phyloP scores from a whole-genome alignment of 1,140 invertebrate species.

The Mizuhopecten yessoensis region DNA sequence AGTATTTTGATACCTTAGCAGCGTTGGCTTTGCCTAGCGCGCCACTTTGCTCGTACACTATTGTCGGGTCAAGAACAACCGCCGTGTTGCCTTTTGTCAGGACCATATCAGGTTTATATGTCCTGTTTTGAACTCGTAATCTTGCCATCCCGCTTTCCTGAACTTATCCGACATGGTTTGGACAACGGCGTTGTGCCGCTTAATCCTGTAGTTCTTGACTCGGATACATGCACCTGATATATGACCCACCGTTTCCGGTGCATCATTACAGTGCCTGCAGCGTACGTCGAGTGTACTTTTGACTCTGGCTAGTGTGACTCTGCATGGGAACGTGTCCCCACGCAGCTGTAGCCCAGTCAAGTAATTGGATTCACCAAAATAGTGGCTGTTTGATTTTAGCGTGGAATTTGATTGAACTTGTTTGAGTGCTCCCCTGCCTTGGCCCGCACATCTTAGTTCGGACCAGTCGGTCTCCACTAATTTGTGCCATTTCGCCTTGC shows the following conservation, averaged over 20 bases:
- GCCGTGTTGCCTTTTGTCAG: constrained; percentile 32
- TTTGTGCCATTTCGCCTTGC: constrained; percentile 15
- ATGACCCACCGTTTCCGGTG: constrained; percentile 55
- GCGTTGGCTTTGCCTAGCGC: constrained; percentile 35
- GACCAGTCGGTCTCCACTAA: neutral
- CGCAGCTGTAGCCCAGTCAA: constrained; percentile 41
- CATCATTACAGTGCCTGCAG: constrained; percentile 28
- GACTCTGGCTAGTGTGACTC: constrained; percentile 18
- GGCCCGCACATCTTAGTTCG: neutral
- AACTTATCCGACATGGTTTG: constrained; percentile 18
- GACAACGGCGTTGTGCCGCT: constrained; percentile 46
- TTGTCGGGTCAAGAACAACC: constrained; percentile 49
- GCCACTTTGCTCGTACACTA: constrained; percentile 41
- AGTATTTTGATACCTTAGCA: constrained; percentile 19
- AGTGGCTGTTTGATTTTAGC: neutral
- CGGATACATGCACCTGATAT: constrained; percentile 42
- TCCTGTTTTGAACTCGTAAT: neutral
- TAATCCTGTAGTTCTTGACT: constrained; percentile 51
- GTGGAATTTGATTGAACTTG: neutral
- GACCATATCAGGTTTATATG: constrained; percentile 47
- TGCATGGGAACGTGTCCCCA: constrained; percentile 48
- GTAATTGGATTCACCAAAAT: constrained; percentile 48
- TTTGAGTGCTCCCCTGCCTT: neutral
- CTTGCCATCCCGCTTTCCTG: constrained; percentile 46
- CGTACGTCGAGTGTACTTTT: neutral